These are phyloP conservation scores for Drosophila falleni DNA, from an alignment of 2,888 invertebrate species.

Conservation along the genomic window DNA sequence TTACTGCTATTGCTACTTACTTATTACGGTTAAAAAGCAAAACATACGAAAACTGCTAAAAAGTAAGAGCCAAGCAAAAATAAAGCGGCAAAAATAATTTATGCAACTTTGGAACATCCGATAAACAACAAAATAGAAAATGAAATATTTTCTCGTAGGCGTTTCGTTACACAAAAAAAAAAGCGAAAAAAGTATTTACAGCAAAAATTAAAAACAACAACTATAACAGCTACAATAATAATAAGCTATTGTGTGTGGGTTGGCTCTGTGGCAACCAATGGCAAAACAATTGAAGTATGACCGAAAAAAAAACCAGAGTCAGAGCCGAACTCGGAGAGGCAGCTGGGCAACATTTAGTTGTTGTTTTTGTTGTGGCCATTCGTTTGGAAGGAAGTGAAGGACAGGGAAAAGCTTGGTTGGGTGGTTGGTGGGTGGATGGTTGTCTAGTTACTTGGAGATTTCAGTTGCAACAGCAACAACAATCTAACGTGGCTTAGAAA, in stretches of 20 bases:
- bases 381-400: background rate
- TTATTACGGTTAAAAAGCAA: conserved; percentile 31
- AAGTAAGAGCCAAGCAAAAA: conserved; percentile 36
- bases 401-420: conserved; percentile 6
- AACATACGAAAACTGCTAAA: conserved; percentile 45
- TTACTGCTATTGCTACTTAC: conserved; percentile 22
- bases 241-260: conserved; percentile 44
- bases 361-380: conserved; percentile 52
- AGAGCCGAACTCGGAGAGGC: conserved; percentile 2
- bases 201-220: conserved; percentile 71
- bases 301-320: conserved; percentile 47
- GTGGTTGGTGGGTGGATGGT: conserved; percentile 35
- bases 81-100: conserved; percentile 61
- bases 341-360: conserved; percentile 31
- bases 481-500: conserved; percentile 49
- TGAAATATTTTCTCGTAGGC: conserved; percentile 65
- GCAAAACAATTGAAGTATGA: conserved; percentile 75
- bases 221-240: conserved; percentile 38
- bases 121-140: conserved; percentile 29
- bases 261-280: conserved; percentile 63
- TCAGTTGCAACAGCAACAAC: conserved; percentile 23
- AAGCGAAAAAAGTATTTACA: conserved; percentile 66
- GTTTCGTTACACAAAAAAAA: conserved; percentile 49
- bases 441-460: conserved; percentile 21
- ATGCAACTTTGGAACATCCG: conserved; percentile 68